These are phyloP conservation scores for Lophius americanus DNA, from an alignment of 2,797 vertebrate species.

Conservation along the genomic window DNA sequence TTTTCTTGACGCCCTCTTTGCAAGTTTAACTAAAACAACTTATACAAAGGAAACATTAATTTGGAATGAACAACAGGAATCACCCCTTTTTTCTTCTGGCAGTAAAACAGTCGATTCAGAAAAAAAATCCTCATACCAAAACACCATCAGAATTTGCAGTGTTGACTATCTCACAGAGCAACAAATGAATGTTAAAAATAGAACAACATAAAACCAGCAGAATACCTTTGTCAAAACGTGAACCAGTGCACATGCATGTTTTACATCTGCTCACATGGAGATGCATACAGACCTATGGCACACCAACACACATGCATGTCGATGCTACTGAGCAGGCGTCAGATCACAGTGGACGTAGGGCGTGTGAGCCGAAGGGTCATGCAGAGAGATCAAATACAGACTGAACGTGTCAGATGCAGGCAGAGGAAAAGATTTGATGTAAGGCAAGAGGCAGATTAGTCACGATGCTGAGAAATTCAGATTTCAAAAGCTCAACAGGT, in stretches of 20 bases:
- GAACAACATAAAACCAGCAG: conserved; percentile 24
- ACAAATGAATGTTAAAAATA: conserved; percentile 32
- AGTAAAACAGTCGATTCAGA: conserved; percentile 28
- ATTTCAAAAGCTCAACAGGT: conserved; percentile 36
- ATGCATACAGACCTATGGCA: not conserved
- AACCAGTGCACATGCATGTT: conserved; percentile 71
- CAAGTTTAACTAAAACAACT: conserved; percentile 60
- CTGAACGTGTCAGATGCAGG: conserved; percentile 30
- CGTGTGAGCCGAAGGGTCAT: conserved; percentile 48
- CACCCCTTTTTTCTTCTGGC: conserved; percentile 33
- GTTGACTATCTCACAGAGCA: conserved; percentile 43
- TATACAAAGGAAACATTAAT: conserved; percentile 67
- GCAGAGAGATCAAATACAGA: conserved; percentile 49
- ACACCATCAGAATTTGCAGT: conserved; percentile 53
- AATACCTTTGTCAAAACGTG: conserved; percentile 41
- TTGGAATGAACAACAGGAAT: conserved; percentile 50
- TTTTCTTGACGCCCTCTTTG: conserved; percentile 65
- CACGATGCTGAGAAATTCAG: conserved; percentile 37
- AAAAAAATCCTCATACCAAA: conserved; percentile 38
- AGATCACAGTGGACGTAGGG: conserved; percentile 72
- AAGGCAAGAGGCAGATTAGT: conserved; percentile 70
- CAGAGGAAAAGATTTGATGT: conserved; percentile 60
- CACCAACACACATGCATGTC: conserved; percentile 23
- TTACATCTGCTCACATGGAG: conserved; percentile 44
- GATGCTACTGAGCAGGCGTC: conserved; percentile 68